Percentiles rank a stretch among this genome's conserved stretches.
phyloP scores from a whole-genome alignment of 2,113 vertebrate species.

The Zosterops borbonicus region DNA sequence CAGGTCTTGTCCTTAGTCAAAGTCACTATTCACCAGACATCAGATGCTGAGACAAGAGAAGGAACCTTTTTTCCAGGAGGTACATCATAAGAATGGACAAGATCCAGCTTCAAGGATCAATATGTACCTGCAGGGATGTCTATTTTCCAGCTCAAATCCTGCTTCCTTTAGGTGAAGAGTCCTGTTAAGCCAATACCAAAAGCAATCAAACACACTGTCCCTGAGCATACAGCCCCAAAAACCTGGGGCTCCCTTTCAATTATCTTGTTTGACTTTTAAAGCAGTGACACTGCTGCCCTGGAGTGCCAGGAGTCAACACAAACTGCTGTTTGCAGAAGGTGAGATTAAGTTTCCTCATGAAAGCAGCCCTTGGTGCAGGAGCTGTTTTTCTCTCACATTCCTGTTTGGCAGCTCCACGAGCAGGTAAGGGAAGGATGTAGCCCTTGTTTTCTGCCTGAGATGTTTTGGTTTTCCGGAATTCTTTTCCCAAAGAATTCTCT shows the following conservation, averaged over 20 bases:
- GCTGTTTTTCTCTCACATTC: neutral
- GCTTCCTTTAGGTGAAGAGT: neutral
- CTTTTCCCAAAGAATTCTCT: too few relatives aligned
- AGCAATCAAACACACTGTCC: neutral
- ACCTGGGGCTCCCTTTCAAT: neutral
- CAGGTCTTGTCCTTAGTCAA: neutral
- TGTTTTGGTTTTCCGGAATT: too few relatives aligned
- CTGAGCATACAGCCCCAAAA: neutral
- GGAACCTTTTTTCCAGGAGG: conserved; percentile 62
- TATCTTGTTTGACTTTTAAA: neutral
- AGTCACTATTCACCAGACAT: neutral
- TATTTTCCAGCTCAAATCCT: neutral
- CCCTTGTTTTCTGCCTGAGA: too few relatives aligned
- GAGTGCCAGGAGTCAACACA: neutral
- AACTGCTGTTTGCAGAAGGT: neutral
- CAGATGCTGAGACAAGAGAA: conserved; percentile 12
- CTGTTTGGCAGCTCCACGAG: neutral
- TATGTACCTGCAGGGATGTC: conserved; percentile 55
- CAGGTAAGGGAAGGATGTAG: neutral
- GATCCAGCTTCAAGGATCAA: conserved; percentile 59
- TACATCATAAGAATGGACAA: conserved; percentile 56
- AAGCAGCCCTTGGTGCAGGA: neutral
- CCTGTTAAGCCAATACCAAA: conserved; percentile 9
- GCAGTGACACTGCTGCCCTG: neutral
- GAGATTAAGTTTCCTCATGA: neutral